These are phyloP conservation scores for Mesoclemmys tuberculata DNA, from an alignment of 2,113 vertebrate species.

Conservation along the genomic window DNA sequence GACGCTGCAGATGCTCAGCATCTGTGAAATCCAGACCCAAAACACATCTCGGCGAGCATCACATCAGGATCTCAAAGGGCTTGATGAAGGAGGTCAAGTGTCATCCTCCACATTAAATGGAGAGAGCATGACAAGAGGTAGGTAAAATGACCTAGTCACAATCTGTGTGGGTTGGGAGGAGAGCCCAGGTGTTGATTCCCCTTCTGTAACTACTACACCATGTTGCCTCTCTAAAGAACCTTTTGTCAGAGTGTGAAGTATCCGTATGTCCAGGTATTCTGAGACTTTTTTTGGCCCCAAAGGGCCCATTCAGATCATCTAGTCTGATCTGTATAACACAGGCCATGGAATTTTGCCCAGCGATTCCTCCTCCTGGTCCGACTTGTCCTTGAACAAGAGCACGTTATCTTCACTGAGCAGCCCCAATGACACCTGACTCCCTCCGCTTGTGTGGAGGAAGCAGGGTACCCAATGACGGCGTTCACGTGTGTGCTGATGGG, in stretches of 20 bases:
- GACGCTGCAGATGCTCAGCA: neutral
- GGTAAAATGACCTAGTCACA: neutral
- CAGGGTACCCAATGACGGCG: fast-evolving
- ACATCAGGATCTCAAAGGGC: neutral
- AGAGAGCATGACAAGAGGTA: no score
- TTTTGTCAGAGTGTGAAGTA: neutral
- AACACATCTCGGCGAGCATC: neutral
- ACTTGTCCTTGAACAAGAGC: neutral
- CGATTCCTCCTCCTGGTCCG: neutral
- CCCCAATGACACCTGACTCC: neutral
- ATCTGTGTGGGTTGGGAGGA: no score
- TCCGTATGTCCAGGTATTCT: neutral
- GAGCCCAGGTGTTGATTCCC: neutral
- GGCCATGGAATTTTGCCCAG: neutral
- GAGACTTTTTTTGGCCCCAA: neutral
- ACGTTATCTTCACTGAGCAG: fast-evolving
- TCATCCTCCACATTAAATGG: neutral
- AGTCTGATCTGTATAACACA: neutral
- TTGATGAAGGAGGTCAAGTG: neutral
- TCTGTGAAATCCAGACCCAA: neutral
- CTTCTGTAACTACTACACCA: neutral
- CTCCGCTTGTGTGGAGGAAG: neutral
- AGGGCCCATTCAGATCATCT: neutral
- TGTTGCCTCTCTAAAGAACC: neutral
- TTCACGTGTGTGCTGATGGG: fast-evolving